A percentile compares a stretch with the other conserved stretches of the same genome.
phyloP scores from a whole-genome alignment of 2,797 vertebrate species.

The Cheracebus regulus region DNA sequence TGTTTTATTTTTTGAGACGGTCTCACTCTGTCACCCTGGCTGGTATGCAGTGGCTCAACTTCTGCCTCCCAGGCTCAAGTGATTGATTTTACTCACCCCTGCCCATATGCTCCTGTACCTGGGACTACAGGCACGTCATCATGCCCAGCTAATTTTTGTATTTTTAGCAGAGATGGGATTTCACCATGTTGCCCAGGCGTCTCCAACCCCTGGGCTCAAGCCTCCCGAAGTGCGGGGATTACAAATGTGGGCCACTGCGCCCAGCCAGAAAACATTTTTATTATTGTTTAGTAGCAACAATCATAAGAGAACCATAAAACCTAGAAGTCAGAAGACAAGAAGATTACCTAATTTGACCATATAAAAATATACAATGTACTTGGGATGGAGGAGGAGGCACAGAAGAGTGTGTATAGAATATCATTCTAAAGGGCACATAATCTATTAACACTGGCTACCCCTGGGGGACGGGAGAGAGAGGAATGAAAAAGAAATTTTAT shows the following conservation, averaged over 20 bases:
- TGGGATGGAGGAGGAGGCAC: fast-evolving
- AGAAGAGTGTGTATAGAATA: not conserved
- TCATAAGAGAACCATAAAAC: not conserved
- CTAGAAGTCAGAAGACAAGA: not conserved
- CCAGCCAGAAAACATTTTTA: not conserved
- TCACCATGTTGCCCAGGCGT: not conserved
- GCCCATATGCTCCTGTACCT: not conserved
- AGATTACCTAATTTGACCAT: not conserved
- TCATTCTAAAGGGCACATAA: not conserved
- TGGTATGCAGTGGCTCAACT: not conserved
- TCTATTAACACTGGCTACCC: not conserved
- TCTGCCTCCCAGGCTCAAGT: not conserved
- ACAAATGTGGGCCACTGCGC: not conserved
- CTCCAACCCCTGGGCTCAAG: not conserved
- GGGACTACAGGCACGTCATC: fast-evolving
- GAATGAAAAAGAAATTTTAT: not conserved
- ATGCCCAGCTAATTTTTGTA: not conserved
- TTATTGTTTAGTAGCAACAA: not conserved
- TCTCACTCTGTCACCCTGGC: not conserved
- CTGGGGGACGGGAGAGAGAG: not conserved
- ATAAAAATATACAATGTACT: not conserved
- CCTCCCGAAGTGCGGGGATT: not conserved
- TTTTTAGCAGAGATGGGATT: not conserved
- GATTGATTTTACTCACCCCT: not conserved
- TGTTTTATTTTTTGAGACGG: not conserved